Conservation (phyloP, 2,797 vertebrate species). For the Okamejei kenojei region DNA sequence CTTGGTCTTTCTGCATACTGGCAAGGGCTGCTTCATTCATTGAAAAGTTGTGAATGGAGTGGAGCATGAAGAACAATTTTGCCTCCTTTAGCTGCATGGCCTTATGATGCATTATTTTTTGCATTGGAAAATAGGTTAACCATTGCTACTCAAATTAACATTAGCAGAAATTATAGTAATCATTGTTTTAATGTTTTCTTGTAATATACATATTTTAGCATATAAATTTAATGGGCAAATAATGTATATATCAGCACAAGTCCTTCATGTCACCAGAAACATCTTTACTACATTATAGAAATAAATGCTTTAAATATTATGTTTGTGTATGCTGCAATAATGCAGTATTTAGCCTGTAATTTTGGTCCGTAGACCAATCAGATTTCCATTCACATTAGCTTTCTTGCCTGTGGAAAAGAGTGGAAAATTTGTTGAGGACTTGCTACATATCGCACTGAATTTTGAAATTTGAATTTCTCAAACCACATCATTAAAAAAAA, state of each 20-base stretch:
- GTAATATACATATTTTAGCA: background rate
- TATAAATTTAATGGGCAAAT: background rate
- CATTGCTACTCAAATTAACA: background rate
- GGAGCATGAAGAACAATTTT: background rate
- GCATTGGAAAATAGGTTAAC: background rate
- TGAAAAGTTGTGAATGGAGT: too few species aligned
- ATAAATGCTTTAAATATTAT: background rate
- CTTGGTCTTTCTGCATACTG: too few species aligned
- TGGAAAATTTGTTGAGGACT: background rate
- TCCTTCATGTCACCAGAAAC: background rate
- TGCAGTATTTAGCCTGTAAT: background rate
- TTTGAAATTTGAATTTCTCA: background rate
- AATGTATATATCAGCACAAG: background rate
- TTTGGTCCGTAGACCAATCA: background rate
- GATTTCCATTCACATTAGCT: background rate
- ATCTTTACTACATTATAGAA: constrained; percentile 1
- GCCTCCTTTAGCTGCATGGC: background rate
- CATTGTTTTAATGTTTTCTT: background rate
- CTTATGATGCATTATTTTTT: background rate
- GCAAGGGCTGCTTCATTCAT: too few species aligned
- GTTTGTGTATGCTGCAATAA: background rate
- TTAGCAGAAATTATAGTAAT: background rate
- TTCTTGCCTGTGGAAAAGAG: too few species aligned
- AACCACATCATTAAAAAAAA: background rate
- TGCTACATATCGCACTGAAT: background rate